Evolutionary conservation across 2,113 vertebrate genomes (phyloP), one percentile per base, ranked within the genome.

Genomic region (Thunnus maccoyii): DNA sequence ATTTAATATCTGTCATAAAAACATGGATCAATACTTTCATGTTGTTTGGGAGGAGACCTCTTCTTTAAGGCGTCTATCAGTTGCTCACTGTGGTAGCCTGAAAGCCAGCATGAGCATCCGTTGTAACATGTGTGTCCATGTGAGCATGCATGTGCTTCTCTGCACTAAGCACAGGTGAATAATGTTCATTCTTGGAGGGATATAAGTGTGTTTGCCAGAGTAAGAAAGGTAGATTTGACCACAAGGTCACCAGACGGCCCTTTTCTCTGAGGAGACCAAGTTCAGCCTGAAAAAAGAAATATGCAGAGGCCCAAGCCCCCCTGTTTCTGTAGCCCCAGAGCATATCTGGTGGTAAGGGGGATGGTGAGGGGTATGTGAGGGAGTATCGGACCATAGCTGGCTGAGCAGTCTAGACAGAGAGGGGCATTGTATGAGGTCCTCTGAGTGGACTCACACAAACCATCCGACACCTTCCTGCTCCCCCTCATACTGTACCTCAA

Each of bases 361-460:
- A 84, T 80, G 81, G 79, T 68, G 79, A 57, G 62, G 58, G 72
- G 75, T 76, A 76, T 85, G 88, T 75, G 86, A 89, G 83, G 69
- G 76, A 78, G 86, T 82, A 78, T 92, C 83, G 17, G 78, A 77
- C 85, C 86, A 78, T 52, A 62, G 76, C 72, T 76, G 73, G 84
- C 78, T 80, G 82, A 76, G 82, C 69, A 3, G 66, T 52, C 48
- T 81, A 86, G 83, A 94, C 91, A 94, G 92, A 93, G 91, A 87
- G 80, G 72, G 52, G 68, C 84, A 88, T 94, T 94, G 94, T 95
- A 71, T 57, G 83, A 48, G 63, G 65, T 56, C 66, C 44, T 60
- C 55, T 47, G 10, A 83, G 54, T 64, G 75, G 76, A 88, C 81
- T 80, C 79, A 52, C 79, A 70, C 68, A 86, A 69, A 73, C 64